Base-by-base conservation (phyloP, 1,140 invertebrate genomes). In the Eueides isabella region DNA sequence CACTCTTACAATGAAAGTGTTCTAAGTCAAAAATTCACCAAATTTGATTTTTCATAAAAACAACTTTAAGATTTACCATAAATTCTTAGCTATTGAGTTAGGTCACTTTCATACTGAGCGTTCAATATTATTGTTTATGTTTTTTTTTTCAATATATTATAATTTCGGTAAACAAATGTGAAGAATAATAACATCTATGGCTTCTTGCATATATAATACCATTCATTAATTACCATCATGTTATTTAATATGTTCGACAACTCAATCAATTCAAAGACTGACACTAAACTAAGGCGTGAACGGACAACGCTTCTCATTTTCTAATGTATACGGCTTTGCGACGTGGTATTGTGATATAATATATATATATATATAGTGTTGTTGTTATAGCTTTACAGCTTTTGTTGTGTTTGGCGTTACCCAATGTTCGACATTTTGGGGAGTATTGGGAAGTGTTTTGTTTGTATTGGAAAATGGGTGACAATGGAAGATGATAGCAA, bases 321-420 rank as follows among this genome's bases (percentile, higher is more conserved):
- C 41, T 7, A 9, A 61, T 61, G 67, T 48, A 66, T 61, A 61
- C 44, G 41, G 68, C 62, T 75, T 75, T 75, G 73, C 73, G 67
- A 67, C 73, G 67, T 38, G 14, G 48, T 75, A 62, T 69, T 74
- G 73, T 75, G 73, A 75, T 75, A 75, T 55, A 12, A 75, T 71
- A 71, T 26, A 26, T 71, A 70, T 61, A 75, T 71, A 71, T 26
- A 26, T 71, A 70, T 61, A 41, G 28, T 71, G 30, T 61, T 33
- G 38, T 72, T 66, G 63, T 75, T 75, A 75, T 73, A 63, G 61
- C 63, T 75, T 65, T 23, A 48, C 26, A 28, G 73, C 73, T 70
- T 74, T 75, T 75, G 73, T 75, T 75, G 67, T 66, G 65, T 66
- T 75, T 75, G 41, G 61, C 62, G 69, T 71, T 66, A 29, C 23